Evolutionary conservation across 2,888 invertebrate genomes (phyloP).

Genomic region (Mayetiola destructor): DNA sequence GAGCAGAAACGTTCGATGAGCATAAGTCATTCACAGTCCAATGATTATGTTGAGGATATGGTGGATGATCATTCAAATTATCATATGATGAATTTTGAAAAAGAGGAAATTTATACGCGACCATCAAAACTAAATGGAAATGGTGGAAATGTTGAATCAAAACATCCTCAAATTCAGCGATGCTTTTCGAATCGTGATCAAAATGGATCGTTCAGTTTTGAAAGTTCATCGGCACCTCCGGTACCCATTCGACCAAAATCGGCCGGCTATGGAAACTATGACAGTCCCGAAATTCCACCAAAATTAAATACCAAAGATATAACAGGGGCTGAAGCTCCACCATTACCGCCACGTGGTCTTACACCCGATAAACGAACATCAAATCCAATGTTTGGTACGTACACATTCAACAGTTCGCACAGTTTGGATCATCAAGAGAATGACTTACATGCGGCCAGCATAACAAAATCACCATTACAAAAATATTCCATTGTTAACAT

Average conservation of each 20-base stretch:
- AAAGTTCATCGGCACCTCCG: constrained; percentile 38
- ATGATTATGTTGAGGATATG: background rate
- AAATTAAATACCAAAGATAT: constrained; percentile 31
- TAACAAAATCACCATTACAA: constrained; percentile 34
- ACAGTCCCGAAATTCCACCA: constrained; percentile 38
- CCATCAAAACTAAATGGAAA: constrained; percentile 35
- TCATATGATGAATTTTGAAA: constrained; percentile 32
- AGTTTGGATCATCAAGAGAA: constrained; percentile 30
- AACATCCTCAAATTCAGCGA: constrained; percentile 14
- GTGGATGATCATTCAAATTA: constrained; percentile 7
- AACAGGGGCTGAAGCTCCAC: constrained; percentile 45
- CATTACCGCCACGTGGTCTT: constrained; percentile 65
- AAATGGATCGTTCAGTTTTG: constrained; percentile 15
- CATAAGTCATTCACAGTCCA: constrained; percentile 36
- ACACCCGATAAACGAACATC: constrained; percentile 35
- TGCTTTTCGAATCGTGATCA: constrained; percentile 7
- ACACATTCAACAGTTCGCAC: background rate
- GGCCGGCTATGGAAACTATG: constrained; percentile 39
- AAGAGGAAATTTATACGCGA: constrained; percentile 59
- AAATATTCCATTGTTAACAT: constrained; percentile 38
- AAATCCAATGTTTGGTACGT: constrained; percentile 29
- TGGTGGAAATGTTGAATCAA: constrained; percentile 16
- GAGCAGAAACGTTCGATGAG: constrained; percentile 43
- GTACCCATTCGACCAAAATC: constrained; percentile 47
- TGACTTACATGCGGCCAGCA: constrained; percentile 31